phyloP scores from a whole-genome alignment of 2,797 vertebrate genomes.

The Cichlasoma orientale region DNA sequence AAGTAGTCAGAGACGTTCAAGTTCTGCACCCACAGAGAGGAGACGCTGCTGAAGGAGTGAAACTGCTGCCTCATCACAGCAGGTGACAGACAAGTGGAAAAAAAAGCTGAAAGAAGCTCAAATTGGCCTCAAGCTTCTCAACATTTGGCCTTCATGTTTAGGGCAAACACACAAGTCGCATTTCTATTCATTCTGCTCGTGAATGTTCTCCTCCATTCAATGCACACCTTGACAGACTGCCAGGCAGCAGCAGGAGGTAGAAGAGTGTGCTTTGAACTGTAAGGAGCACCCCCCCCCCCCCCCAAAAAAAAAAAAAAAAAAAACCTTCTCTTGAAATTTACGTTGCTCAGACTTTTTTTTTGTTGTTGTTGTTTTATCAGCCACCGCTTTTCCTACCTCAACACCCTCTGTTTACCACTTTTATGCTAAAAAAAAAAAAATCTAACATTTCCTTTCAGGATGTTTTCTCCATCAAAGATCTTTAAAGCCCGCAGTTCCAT shows the following conservation, averaged over 20 bases:
- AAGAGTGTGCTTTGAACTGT: not conserved
- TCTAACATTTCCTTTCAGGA: not conserved
- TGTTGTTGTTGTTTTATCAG: not conserved
- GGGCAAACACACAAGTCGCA: not conserved
- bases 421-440: not conserved
- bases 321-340: not conserved
- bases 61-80: slow-evolving; percentile 32
- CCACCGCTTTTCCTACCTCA: not conserved
- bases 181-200: not conserved
- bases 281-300: not conserved
- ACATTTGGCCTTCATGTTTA: slow-evolving; percentile 18
- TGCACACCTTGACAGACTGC: not conserved
- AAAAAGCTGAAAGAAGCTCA: slow-evolving; percentile 26
- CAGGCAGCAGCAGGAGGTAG: slow-evolving; percentile 22
- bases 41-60: slow-evolving; percentile 9
- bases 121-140: slow-evolving; percentile 16
- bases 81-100: slow-evolving; percentile 18
- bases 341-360: not conserved
- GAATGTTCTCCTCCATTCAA: slow-evolving; percentile 11
- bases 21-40: not conserved
- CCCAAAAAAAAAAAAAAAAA: too few relatives aligned
- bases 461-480: not conserved
- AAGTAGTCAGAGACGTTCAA: slow-evolving; percentile 15
- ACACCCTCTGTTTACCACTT: not conserved
- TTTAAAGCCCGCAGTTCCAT: slow-evolving; percentile 6